Conservation (phyloP, 2,797 vertebrate species). For the Pipistrellus nathusii region DNA sequence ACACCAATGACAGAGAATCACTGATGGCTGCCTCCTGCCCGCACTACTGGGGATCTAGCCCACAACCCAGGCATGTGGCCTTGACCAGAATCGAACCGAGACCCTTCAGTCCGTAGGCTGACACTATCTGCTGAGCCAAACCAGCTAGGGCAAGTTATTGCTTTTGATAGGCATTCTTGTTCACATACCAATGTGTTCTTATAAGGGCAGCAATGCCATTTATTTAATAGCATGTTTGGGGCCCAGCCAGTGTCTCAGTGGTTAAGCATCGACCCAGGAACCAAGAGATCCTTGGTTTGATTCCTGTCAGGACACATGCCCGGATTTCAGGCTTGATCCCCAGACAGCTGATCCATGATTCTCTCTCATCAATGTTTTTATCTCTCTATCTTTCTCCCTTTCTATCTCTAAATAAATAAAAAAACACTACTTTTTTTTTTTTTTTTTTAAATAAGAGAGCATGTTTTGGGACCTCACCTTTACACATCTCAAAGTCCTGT, state of each 20-base stretch:
- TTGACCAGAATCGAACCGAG: not conserved
- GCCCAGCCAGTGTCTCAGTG: no score
- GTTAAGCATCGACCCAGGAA: no score
- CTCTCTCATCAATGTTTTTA: no score
- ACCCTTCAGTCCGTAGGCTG: not conserved
- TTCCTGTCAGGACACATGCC: no score
- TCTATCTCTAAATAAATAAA: no score
- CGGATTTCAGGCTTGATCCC: no score
- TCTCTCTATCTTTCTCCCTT: no score
- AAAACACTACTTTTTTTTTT: no score
- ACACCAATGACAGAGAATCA: not conserved
- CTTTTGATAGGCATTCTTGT: not conserved
- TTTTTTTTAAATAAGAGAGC: not conserved
- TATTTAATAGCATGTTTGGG: not conserved
- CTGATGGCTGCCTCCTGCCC: not conserved
- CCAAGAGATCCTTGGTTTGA: no score
- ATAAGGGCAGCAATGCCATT: not conserved
- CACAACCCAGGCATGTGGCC: not conserved
- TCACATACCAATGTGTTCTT: not conserved
- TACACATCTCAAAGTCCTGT: not conserved
- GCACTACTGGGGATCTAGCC: not conserved
- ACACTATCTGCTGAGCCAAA: not conserved
- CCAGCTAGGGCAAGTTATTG: not conserved
- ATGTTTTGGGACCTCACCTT: not conserved
- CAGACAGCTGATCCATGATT: no score